A percentile compares a stretch with the other conserved stretches of the same genome.
These are phyloP conservation scores for Melospiza georgiana DNA, from an alignment of 2,113 vertebrate species.

Conservation along the genomic window DNA sequence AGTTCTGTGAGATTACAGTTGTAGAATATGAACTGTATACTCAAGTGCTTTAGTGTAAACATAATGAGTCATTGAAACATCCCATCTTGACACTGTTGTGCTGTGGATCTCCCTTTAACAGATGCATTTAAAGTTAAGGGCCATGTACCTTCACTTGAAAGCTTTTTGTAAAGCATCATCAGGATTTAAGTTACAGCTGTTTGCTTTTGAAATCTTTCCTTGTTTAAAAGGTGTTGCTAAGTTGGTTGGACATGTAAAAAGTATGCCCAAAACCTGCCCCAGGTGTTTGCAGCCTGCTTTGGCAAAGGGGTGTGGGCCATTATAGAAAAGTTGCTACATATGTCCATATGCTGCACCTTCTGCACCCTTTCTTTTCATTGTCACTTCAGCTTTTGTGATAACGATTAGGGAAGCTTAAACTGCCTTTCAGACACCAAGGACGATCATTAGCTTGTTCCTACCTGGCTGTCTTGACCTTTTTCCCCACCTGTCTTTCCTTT, in stretches of 20 bases:
- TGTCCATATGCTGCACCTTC: background rate
- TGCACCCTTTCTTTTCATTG: background rate
- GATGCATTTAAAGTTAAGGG: background rate
- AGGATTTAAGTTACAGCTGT: background rate
- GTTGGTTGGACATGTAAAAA: background rate
- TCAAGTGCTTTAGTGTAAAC: background rate
- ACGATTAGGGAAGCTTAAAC: background rate
- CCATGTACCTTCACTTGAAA: background rate
- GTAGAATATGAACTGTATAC: background rate
- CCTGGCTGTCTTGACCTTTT: background rate
- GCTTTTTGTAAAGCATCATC: background rate
- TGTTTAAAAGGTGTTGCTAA: background rate
- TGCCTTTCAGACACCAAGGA: background rate
- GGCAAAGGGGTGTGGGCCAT: background rate
- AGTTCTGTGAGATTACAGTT: background rate
- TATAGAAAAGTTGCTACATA: fast-evolving
- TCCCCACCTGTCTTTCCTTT: background rate
- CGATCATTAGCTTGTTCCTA: background rate
- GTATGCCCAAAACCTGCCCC: background rate
- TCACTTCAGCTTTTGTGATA: background rate
- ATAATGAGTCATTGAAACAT: background rate
- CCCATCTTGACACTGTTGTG: background rate
- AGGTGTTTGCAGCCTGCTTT: background rate
- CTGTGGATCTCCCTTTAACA: slow-evolving; percentile 9
- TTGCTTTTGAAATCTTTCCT: slow-evolving; percentile 11